Conservation (phyloP, 1,140 invertebrate species). For the Zaprionus lachaisei region DNA sequence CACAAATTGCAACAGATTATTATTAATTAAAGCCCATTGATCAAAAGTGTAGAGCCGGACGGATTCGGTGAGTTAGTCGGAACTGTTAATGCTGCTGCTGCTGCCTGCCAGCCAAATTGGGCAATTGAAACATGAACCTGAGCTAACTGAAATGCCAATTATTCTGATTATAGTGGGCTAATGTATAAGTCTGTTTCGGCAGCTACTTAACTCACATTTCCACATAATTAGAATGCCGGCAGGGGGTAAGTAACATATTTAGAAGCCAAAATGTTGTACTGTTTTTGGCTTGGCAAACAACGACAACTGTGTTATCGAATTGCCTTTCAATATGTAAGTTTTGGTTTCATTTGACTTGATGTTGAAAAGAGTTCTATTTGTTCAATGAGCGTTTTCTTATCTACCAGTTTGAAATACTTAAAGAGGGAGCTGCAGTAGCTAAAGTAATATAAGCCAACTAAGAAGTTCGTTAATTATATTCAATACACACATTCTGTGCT, state of each 20-base stretch:
- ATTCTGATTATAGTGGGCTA: constrained; percentile 1
- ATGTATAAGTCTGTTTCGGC: background rate
- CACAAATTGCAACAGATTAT: constrained; percentile 50
- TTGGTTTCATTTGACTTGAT: too few species aligned
- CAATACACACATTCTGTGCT: too few species aligned
- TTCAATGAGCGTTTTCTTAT: too few species aligned
- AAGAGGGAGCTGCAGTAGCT: too few species aligned
- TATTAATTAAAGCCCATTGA: constrained; percentile 52
- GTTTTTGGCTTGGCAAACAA: too few species aligned
- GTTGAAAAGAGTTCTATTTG: too few species aligned
- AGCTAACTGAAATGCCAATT: constrained; percentile 16
- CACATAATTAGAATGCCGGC: background rate
- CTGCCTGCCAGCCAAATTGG: constrained; percentile 10
- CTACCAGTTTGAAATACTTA: too few species aligned
- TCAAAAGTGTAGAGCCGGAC: constrained; percentile 24
- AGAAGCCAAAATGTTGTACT: background rate
- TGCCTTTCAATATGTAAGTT: too few species aligned
- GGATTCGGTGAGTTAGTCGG: background rate
- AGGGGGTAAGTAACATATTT: background rate
- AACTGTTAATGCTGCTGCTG: background rate
- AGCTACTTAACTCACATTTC: background rate
- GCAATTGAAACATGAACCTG: constrained; percentile 11
- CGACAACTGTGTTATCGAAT: too few species aligned
- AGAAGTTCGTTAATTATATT: too few species aligned
- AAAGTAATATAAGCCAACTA: too few species aligned